Evolutionary conservation across 2,797 vertebrate species (phyloP), one percentile per base, ranked within the genome.

Genomic region (Enoplosus armatus): DNA sequence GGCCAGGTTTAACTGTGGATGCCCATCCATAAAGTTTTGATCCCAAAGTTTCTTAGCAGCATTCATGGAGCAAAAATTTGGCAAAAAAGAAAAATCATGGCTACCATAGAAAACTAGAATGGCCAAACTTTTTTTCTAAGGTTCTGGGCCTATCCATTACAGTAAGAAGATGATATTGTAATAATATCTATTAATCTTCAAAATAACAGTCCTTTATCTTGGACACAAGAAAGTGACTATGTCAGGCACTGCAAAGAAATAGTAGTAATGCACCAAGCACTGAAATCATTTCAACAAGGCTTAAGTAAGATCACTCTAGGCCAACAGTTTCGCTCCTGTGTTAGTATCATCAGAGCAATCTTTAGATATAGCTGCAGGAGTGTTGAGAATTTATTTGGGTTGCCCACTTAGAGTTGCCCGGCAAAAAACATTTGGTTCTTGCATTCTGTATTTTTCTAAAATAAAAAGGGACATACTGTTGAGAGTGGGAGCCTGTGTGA

Each of bases 181-280:
- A 79, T 51, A 82, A 89, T 63, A 76, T 81, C 55, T 63, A 67
- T 64, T 60, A 18, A 72, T 85, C 18, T 84, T 82, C 31, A 51
- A 84, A 82, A 60, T 85, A 90, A 91, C 87, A 88, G 89, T 93
- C 83, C 53, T 90, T 45, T 58, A 87, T 77, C 59, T 75, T 64
- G 35, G 65, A 87, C 75, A 86, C 50, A 72, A 61, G 60, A 87
- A 87, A 72, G 75, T 77, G 73, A 88, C 83, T 75, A 88, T 89
- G 72, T 91, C 76, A 94, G 94, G 93, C 94, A 94, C 94, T 93
- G 91, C 88, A 93, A 94, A 93, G 72, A 87, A 92, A 90, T 48
- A 74, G 75, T 75, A 82, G 63, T 85, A 89, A 90, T 89, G 82
- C 83, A 90, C 81, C 47, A 74, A 90, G 77, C 73, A 89, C 82